Evolutionary conservation across 2,113 vertebrate genomes (phyloP).

Genomic region (Lasiurus cinereus): DNA sequence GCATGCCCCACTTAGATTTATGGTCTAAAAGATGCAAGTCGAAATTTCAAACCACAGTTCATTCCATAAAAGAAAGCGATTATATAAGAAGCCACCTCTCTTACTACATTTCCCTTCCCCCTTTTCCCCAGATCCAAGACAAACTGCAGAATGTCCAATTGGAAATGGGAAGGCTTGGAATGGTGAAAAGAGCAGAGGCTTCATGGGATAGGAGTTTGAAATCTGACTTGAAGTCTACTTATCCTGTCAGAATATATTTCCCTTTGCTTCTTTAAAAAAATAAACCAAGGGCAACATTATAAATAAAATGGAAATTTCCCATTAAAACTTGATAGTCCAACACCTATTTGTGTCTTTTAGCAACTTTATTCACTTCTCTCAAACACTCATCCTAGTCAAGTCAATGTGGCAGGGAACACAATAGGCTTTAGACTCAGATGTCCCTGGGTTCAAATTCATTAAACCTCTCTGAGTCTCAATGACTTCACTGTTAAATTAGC

Average conservation of each 20-base stretch:
- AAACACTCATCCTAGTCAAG: neutral
- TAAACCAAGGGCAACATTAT: neutral
- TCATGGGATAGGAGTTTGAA: neutral
- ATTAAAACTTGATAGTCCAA: neutral
- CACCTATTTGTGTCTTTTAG: neutral
- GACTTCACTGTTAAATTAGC: neutral
- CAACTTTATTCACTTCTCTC: neutral
- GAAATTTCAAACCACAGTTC: slow-evolving; percentile 44
- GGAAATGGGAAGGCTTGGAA: neutral
- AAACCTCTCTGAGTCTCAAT: neutral
- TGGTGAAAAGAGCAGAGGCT: neutral
- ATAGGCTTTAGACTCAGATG: neutral
- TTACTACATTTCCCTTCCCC: neutral
- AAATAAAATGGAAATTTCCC: slow-evolving; percentile 3
- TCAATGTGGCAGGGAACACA: neutral
- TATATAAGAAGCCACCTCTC: neutral
- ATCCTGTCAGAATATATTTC: slow-evolving; percentile 14
- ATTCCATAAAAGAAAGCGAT: neutral
- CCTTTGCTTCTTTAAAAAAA: neutral
- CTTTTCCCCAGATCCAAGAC: neutral
- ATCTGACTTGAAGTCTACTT: slow-evolving; percentile 29
- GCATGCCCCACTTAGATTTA: slow-evolving; percentile 68
- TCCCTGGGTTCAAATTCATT: neutral
- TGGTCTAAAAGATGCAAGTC: slow-evolving; percentile 54
- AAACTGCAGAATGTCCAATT: neutral